Base-by-base conservation (phyloP, 2,113 vertebrate genomes). In the Ictidomys tridecemlineatus region DNA sequence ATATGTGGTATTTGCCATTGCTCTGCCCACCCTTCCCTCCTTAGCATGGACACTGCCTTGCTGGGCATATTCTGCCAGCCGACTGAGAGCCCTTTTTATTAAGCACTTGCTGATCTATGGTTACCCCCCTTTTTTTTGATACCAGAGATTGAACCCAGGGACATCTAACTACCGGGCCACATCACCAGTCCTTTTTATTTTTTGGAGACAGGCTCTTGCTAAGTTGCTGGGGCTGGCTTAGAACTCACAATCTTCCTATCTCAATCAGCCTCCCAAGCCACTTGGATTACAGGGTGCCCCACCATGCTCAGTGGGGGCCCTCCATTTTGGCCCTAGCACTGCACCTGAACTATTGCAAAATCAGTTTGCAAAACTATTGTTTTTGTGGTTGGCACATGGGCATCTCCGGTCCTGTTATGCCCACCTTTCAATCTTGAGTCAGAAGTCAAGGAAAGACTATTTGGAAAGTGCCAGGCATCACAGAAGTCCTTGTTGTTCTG, bases 71-170 rank as follows among this genome's bases (percentile, higher is more conserved):
- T 67, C 37, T 48, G 16, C 17, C 8, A 26, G 0, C 0, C 2
- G n/a, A 5, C 42, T 45, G 28, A n/a, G 69, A 45, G 42, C 0
- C 28, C 69, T 48, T 7, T 18, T 42, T 11, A 61, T 7, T 8
- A 34, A 89, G 56, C 12, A 12, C 0, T 0, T 12, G 26, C n/a
- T 9, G 4, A 7, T 6, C 11, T 2, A 1, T 2, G 12, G 32
- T 8, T 53, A 20, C 18, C 56, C 20, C 22, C 56, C 2, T 58
- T 20, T 58, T 58, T 58, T 58, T 53, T 14, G 5, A 20, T 58
- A 58, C 56, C 56, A 58, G 56, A 20, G 56, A 58, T 58, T 58
- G 56, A 22, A 58, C 56, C 20, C 56, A 58, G 56, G 56, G 56
- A 20, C 18, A 17, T 20, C 22, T 58, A 58, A 58, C 56, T 8